These are phyloP conservation scores for Serilophus lunatus DNA, from an alignment of 2,113 vertebrate genomes.

Conservation along the genomic window DNA sequence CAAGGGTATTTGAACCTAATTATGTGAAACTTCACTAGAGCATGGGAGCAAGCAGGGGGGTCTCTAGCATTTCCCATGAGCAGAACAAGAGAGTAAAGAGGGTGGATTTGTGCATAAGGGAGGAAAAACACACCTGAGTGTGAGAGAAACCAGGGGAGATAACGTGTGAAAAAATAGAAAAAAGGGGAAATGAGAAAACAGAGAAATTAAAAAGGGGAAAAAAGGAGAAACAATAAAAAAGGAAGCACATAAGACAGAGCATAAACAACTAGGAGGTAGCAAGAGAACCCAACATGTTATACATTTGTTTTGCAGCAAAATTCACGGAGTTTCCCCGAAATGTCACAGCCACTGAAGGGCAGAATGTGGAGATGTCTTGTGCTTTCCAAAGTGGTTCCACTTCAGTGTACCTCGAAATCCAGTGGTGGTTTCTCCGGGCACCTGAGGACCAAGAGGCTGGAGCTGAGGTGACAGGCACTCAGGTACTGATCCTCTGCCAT, in stretches of 20 bases:
- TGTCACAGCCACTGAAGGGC: conserved; percentile 89
- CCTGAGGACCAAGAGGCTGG: conserved; percentile 80
- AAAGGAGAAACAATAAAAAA: background rate
- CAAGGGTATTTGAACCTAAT: conserved; percentile 12
- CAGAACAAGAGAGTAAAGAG: background rate
- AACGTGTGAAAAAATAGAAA: background rate
- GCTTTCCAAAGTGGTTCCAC: conserved; percentile 91
- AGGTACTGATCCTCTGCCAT: conserved; percentile 70
- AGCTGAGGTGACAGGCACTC: conserved; percentile 78
- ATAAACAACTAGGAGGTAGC: background rate
- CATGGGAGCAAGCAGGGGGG: background rate
- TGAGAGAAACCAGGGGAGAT: background rate
- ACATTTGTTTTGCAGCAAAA: conserved; percentile 83
- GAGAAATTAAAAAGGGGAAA: background rate
- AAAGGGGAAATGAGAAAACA: background rate
- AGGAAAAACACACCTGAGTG: background rate
- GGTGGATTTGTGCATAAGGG: background rate
- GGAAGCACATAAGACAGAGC: background rate
- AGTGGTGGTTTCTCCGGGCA: conserved; percentile 93
- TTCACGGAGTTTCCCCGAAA: conserved; percentile 93
- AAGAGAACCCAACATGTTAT: background rate
- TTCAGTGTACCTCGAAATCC: conserved; percentile 93
- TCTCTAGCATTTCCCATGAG: background rate
- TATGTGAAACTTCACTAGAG: background rate
- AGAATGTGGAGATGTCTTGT: conserved; percentile 96